phyloP scores from a whole-genome alignment of 2,113 vertebrate genomes.

The Gobiocypris rarus region DNA sequence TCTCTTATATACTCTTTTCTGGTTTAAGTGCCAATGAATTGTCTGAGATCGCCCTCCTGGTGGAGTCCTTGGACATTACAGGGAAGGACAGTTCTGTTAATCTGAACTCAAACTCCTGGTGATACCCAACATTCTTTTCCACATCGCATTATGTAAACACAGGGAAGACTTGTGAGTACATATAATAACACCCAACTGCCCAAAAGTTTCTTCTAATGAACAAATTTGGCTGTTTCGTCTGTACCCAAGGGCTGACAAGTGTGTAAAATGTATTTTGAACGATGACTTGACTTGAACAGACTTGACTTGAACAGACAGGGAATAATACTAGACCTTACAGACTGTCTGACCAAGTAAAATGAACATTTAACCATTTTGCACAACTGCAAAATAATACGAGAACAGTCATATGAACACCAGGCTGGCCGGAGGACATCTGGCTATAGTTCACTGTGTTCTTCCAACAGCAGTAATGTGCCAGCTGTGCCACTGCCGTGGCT shows the following conservation, averaged over 20 bases:
- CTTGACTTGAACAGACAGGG: too few relatives aligned
- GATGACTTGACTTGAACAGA: too few relatives aligned
- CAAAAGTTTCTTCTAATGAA: neutral
- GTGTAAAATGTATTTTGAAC: neutral
- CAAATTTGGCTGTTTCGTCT: neutral
- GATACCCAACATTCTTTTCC: neutral
- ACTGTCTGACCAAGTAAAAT: neutral
- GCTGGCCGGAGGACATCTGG: neutral
- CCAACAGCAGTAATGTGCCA: slow-evolving; percentile 4
- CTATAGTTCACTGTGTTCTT: neutral
- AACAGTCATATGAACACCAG: slow-evolving; percentile 5
- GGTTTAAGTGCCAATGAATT: slow-evolving; percentile 27
- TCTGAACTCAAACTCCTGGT: neutral
- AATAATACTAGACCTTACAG: too few relatives aligned
- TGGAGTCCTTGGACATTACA: slow-evolving; percentile 9
- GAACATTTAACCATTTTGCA: neutral
- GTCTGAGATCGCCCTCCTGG: neutral
- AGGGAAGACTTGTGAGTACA: neutral
- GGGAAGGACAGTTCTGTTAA: slow-evolving; percentile 16
- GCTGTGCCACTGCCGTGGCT: neutral
- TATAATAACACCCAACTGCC: neutral
- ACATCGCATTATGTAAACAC: neutral
- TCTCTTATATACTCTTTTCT: neutral
- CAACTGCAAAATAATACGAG: neutral
- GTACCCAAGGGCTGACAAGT: neutral